Conservation (phyloP, 2,888 invertebrate genomes). For the Macrophya annulata region DNA sequence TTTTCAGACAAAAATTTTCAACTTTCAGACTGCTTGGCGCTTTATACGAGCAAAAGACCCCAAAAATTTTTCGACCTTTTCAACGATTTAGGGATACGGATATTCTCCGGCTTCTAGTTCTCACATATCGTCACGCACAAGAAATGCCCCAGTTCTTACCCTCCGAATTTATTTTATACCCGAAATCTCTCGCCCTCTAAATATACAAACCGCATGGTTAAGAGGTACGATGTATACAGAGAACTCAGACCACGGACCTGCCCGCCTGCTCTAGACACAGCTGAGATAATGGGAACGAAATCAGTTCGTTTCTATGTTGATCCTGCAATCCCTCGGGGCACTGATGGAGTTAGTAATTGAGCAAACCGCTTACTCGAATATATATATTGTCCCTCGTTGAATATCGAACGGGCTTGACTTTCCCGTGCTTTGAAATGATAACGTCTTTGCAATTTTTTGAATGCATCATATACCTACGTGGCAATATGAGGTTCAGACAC, state of each 20-base stretch:
- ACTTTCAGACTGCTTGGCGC: slow-evolving; percentile 72
- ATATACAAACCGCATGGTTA: slow-evolving; percentile 55
- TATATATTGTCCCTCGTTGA: slow-evolving; percentile 2
- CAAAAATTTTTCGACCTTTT: not conserved
- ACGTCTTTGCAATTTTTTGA: not conserved
- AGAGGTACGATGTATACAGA: slow-evolving; percentile 23
- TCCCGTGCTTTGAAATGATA: not conserved
- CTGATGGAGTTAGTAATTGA: slow-evolving; percentile 74
- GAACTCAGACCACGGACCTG: slow-evolving; percentile 59
- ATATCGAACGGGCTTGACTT: slow-evolving; percentile 23
- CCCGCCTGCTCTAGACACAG: slow-evolving; percentile 59
- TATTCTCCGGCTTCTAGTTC: slow-evolving; percentile 53
- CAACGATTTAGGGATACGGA: slow-evolving; percentile 29
- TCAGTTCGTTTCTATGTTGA: slow-evolving; percentile 80
- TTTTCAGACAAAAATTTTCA: not conserved
- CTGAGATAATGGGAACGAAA: slow-evolving; percentile 79
- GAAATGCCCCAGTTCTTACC: slow-evolving; percentile 34
- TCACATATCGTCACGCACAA: slow-evolving; percentile 65
- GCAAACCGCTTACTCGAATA: slow-evolving; percentile 55
- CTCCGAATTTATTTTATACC: slow-evolving; percentile 6
- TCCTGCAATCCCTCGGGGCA: slow-evolving; percentile 72
- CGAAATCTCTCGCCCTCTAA: slow-evolving; percentile 48
- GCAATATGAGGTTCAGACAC: not conserved
- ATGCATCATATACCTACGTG: not conserved
- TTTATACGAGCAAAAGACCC: slow-evolving; percentile 58